Evolutionary conservation across 2,888 invertebrate species (phyloP).

Genomic region (Monochamus alternatus): DNA sequence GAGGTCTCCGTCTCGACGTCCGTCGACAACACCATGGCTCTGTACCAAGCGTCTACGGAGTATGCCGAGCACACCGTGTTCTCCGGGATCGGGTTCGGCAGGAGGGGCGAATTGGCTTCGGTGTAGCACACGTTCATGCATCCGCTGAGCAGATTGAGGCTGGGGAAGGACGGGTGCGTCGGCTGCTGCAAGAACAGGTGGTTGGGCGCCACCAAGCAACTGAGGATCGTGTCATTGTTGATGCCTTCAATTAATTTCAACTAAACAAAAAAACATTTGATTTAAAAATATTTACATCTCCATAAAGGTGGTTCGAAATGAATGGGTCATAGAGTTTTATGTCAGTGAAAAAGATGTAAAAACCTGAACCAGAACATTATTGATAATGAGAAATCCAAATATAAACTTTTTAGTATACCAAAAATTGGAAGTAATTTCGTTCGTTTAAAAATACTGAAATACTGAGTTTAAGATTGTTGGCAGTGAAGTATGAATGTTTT

Average conservation of each 20-base stretch:
- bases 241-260: conserved; percentile 92
- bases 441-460: too few species aligned
- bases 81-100: conserved; percentile 87
- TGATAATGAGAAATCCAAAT: too few species aligned
- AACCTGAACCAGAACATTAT: too few species aligned
- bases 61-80: conserved; percentile 93
- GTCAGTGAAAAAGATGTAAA: too few species aligned
- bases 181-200: conserved; percentile 97
- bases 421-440: too few species aligned
- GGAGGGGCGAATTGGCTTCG: conserved; percentile 82
- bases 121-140: conserved; percentile 90
- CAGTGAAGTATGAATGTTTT: too few species aligned
- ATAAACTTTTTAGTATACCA: too few species aligned
- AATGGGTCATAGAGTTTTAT: too few species aligned
- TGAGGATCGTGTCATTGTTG: conserved; percentile 93
- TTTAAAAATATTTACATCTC: too few species aligned
- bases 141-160: conserved; percentile 84
- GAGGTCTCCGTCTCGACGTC: conserved; percentile 82
- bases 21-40: conserved; percentile 82
- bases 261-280: conserved; percentile 69
- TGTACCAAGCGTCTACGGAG: conserved; percentile 89
- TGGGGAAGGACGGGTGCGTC: conserved; percentile 93
- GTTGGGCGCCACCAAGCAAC: conserved; percentile 88
- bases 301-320: too few species aligned
- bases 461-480: too few species aligned